phyloP scores from a whole-genome alignment of 2,888 invertebrate genomes.

The Acronicta alni region DNA sequence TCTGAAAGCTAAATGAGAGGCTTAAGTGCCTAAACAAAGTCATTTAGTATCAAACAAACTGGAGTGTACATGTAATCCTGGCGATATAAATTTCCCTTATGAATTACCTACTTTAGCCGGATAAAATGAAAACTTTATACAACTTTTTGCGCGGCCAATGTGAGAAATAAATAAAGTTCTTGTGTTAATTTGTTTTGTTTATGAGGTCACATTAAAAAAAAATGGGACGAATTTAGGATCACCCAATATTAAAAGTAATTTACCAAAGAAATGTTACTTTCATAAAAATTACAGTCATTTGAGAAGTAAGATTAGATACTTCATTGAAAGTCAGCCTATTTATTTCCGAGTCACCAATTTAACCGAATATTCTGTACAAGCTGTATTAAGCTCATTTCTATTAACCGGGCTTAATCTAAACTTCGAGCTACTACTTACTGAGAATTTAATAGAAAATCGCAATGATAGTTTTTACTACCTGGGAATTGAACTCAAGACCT shows the following conservation, averaged over 20 bases:
- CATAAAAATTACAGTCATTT: slow-evolving; percentile 32
- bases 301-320: slow-evolving; percentile 21
- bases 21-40: slow-evolving; percentile 72
- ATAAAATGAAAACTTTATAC: slow-evolving; percentile 45
- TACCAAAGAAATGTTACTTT: slow-evolving; percentile 7
- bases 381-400: too few species aligned
- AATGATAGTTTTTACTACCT: too few species aligned
- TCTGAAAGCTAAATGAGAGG: slow-evolving; percentile 60
- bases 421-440: too few species aligned
- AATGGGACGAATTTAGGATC: slow-evolving; percentile 16
- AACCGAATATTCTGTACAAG: not conserved
- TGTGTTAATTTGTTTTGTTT: slow-evolving; percentile 44
- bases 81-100: slow-evolving; percentile 63
- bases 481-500: too few species aligned
- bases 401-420: too few species aligned
- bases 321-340: slow-evolving; percentile 28
- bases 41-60: slow-evolving; percentile 69
- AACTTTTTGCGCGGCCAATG: slow-evolving; percentile 38
- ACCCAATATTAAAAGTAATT: slow-evolving; percentile 16
- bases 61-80: slow-evolving; percentile 56
- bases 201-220: slow-evolving; percentile 20
- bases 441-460: too few species aligned
- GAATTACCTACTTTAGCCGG: slow-evolving; percentile 57
- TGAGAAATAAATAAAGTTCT: slow-evolving; percentile 23
- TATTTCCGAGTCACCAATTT: not conserved